These are phyloP conservation scores for Sebastes hubbsi DNA, from an alignment of 2,797 vertebrate species.

Conservation along the genomic window DNA sequence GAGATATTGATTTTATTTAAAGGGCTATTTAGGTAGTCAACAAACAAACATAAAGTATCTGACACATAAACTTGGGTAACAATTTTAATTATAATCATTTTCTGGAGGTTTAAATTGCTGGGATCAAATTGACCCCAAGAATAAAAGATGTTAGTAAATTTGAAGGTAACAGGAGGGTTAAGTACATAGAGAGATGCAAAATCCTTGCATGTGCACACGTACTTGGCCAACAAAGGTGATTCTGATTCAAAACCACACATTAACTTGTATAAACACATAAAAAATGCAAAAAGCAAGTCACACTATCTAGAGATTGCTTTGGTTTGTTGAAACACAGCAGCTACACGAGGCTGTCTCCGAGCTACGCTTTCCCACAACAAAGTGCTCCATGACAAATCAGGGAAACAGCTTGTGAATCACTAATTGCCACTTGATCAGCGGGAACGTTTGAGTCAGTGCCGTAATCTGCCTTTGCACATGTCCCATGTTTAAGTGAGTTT, in stretches of 20 bases:
- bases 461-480: constrained; percentile 21
- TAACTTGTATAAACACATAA: constrained; percentile 4
- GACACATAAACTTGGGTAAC: too few relatives aligned
- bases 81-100: too few relatives aligned
- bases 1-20: too few relatives aligned
- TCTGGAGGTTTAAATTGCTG: too few relatives aligned
- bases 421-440: constrained; percentile 48
- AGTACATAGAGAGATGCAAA: too few relatives aligned
- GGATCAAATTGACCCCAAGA: too few relatives aligned
- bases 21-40: too few relatives aligned
- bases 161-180: too few relatives aligned
- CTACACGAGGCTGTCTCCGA: constrained; percentile 5
- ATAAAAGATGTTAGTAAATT: too few relatives aligned
- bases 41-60: too few relatives aligned
- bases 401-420: constrained; percentile 48
- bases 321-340: constrained; percentile 16
- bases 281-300: neutral
- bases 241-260: neutral
- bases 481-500: constrained; percentile 9
- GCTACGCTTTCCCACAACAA: neutral
- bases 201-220: too few relatives aligned
- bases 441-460: constrained; percentile 18
- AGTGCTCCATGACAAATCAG: constrained; percentile 30
- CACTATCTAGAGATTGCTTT: neutral
- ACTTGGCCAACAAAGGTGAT: neutral